A percentile compares a stretch with the other conserved stretches of the same genome.
Evolutionary conservation across 2,113 vertebrate genomes (phyloP).

Genomic region (Eonycteris spelaea): DNA sequence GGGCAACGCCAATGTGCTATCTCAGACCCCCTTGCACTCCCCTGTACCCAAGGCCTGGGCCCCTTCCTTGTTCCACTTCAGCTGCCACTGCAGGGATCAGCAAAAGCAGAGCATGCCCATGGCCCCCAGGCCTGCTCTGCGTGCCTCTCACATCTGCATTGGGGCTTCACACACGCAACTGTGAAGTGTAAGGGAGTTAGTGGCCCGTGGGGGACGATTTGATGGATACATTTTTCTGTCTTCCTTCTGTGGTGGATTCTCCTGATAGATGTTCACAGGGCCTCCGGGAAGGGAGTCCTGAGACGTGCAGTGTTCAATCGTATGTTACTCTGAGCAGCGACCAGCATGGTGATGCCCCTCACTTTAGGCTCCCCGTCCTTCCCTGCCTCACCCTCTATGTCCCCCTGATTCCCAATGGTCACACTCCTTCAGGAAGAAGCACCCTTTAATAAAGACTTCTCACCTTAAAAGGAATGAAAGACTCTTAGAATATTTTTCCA

Average conservation of each 20-base stretch:
- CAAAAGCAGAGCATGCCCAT: neutral
- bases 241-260: neutral
- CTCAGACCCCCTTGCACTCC: neutral
- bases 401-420: neutral
- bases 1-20: neutral
- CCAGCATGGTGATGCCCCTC: neutral
- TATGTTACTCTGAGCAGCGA: neutral
- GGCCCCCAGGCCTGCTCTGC: rapidly evolving
- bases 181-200: too few species aligned
- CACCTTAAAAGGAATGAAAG: neutral
- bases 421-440: neutral
- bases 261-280: neutral
- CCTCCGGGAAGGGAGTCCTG: neutral
- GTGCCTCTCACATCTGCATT: neutral
- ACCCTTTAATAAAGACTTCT: neutral
- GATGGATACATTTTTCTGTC: neutral
- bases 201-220: neutral
- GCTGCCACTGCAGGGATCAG: neutral
- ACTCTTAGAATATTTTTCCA: neutral
- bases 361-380: neutral
- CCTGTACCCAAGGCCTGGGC: neutral
- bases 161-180: neutral
- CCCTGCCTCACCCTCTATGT: too few species aligned
- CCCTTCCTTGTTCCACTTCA: neutral
- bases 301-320: rapidly evolving